Percentiles rank a stretch among this genome's conserved stretches.
phyloP scores from a whole-genome alignment of 2,888 invertebrate species.

The Coenonympha arcania region DNA sequence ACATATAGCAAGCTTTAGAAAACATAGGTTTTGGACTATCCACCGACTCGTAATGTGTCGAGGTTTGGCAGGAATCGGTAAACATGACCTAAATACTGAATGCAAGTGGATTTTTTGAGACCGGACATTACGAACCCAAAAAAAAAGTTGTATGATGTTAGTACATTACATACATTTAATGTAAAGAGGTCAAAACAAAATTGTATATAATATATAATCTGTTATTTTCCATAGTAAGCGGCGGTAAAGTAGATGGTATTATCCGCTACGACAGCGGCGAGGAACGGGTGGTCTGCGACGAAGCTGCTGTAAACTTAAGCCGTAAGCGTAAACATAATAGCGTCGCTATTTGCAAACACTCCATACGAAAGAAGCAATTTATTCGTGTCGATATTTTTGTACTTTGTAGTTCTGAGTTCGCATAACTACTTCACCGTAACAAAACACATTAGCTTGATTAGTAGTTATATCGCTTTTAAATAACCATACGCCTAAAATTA shows the following conservation, averaged over 20 bases:
- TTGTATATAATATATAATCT: neutral
- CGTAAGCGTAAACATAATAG: neutral
- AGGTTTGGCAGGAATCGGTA: too few species aligned
- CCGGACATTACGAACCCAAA: too few species aligned
- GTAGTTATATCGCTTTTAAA: neutral
- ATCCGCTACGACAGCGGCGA: slow-evolving; percentile 40
- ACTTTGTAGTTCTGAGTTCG: neutral
- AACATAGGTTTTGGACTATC: too few species aligned
- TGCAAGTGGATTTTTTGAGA: too few species aligned
- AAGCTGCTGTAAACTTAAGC: slow-evolving; percentile 32
- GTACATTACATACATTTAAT: too few species aligned
- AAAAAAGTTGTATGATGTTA: too few species aligned
- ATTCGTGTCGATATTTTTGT: too few species aligned
- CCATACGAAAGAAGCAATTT: neutral
- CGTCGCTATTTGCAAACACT: neutral
- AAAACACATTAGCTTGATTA: neutral
- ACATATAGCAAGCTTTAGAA: too few species aligned
- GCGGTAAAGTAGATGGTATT: slow-evolving; percentile 44
- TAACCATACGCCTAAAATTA: neutral
- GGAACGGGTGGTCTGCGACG: slow-evolving; percentile 51
- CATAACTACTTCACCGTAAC: neutral
- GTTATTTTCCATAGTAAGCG: slow-evolving; percentile 34
- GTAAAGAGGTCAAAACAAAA: neutral
- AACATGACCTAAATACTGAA: too few species aligned
- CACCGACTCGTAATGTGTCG: too few species aligned